These are phyloP conservation scores for Mayetiola destructor DNA, from an alignment of 2,888 invertebrate genomes.

Conservation along the genomic window DNA sequence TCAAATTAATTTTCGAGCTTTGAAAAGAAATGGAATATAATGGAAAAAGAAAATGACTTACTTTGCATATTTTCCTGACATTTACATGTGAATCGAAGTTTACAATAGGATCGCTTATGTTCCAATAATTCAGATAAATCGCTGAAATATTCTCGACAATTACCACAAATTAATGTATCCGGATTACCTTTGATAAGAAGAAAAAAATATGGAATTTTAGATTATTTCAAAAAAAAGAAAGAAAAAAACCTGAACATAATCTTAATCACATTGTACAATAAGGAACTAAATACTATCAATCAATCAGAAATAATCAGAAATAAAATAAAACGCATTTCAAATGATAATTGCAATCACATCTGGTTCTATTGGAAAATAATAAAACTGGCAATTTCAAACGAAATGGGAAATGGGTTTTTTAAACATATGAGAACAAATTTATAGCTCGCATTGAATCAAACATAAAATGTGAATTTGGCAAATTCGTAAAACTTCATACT, in stretches of 20 bases:
- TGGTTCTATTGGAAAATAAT: no score
- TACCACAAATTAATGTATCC: conserved; percentile 65
- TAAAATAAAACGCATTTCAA: no score
- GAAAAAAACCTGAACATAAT: background rate
- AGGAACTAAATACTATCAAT: background rate
- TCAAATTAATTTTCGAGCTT: no score
- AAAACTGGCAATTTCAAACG: no score
- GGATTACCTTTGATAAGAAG: conserved; percentile 41
- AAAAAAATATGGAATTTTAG: no score
- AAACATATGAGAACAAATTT: no score
- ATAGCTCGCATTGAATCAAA: no score
- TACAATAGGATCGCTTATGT: conserved; percentile 60
- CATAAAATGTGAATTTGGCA: no score
- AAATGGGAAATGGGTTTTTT: no score
- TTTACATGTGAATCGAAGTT: conserved; percentile 55
- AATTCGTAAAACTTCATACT: no score
- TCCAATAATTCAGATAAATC: conserved; percentile 57
- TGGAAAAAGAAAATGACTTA: conserved; percentile 26
- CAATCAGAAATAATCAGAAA: background rate
- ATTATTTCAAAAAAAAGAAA: background rate
- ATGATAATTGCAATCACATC: no score
- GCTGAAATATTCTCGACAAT: conserved; percentile 59
- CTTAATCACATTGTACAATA: background rate
- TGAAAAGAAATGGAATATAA: background rate
- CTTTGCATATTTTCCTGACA: conserved; percentile 43